Evolutionary conservation across 2,888 invertebrate species (phyloP).

Genomic region (Lasioglossum figueresi): DNA sequence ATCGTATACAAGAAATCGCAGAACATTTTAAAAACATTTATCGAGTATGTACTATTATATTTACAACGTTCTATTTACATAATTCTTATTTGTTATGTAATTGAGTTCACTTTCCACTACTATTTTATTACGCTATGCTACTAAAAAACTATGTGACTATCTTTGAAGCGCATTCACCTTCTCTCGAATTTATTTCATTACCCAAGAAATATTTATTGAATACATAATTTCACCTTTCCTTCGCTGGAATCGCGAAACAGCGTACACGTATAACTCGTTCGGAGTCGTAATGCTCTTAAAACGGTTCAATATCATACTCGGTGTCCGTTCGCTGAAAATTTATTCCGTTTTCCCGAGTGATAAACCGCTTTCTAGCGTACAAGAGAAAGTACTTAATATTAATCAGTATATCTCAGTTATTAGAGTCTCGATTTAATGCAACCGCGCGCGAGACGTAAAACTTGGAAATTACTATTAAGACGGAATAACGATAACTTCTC

Average conservation of each 20-base stretch:
- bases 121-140: not conserved
- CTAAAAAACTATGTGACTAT: not conserved
- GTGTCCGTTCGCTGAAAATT: constrained; percentile 6
- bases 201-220: not conserved
- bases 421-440: constrained; percentile 15
- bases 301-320: not conserved
- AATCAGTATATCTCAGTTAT: constrained; percentile 29
- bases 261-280: not conserved
- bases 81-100: not conserved
- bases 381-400: constrained; percentile 41
- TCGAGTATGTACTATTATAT: too few relatives aligned
- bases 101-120: not conserved
- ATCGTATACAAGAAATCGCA: too few relatives aligned
- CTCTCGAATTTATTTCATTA: not conserved
- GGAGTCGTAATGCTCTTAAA: not conserved
- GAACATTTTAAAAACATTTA: too few relatives aligned
- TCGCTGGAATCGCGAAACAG: not conserved
- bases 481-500: constrained; percentile 22
- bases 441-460: not conserved
- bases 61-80: too few relatives aligned
- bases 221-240: not conserved
- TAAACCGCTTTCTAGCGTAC: constrained; percentile 35
- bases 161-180: not conserved
- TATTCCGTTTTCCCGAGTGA: not conserved
- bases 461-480: constrained; percentile 23